These are phyloP conservation scores for Spizaetus ornatus DNA, from an alignment of 2,113 vertebrate genomes.

Conservation along the genomic window DNA sequence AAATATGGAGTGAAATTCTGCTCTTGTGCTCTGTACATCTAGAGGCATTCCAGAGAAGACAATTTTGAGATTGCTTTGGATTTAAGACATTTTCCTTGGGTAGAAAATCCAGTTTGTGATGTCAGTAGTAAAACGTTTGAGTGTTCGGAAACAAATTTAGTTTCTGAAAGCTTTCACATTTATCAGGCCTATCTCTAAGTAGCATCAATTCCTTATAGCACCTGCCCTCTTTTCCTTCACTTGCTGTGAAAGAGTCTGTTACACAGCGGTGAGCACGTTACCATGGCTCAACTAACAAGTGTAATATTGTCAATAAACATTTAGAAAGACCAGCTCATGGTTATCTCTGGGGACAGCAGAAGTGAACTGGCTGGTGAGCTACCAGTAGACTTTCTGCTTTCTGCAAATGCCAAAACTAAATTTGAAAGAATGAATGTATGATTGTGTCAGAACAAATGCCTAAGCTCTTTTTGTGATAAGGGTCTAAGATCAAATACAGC, in stretches of 20 bases:
- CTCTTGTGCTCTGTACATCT: background rate
- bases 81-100: background rate
- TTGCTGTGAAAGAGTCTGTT: constrained; percentile 74
- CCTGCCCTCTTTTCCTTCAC: background rate
- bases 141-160: background rate
- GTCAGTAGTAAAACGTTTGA: background rate
- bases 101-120: background rate
- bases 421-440: background rate
- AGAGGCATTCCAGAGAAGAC: background rate
- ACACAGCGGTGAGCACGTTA: constrained; percentile 74
- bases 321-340: constrained; percentile 78
- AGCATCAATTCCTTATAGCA: background rate
- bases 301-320: constrained; percentile 71
- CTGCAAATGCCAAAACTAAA: background rate
- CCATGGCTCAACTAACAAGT: constrained; percentile 75
- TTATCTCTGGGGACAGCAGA: constrained; percentile 73
- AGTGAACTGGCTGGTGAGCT: constrained; percentile 74
- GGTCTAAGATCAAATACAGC: background rate
- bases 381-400: background rate
- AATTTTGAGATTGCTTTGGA: background rate
- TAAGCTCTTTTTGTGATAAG: background rate
- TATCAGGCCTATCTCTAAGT: background rate
- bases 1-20: background rate
- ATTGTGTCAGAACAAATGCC: background rate
- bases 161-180: background rate